Conservation (phyloP, 2,888 invertebrate genomes). For the Platypus cylindrus region DNA sequence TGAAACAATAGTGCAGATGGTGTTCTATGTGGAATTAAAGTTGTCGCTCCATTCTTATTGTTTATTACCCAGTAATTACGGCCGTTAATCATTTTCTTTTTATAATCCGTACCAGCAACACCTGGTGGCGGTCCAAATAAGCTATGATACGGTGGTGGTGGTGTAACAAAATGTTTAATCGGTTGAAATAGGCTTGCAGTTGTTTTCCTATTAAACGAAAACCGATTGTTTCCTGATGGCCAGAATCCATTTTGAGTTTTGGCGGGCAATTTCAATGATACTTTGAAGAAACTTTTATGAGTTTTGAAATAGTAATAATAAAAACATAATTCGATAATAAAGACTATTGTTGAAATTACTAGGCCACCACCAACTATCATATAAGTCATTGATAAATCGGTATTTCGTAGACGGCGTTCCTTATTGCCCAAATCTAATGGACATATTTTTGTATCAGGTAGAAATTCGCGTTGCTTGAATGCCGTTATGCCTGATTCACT, state of each 20-base stretch:
- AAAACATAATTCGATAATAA: slow-evolving; percentile 47
- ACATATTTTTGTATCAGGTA: slow-evolving; percentile 68
- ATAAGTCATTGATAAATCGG: slow-evolving; percentile 70
- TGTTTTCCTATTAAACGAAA: neutral
- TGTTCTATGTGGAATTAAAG: slow-evolving; percentile 58
- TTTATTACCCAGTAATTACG: slow-evolving; percentile 61
- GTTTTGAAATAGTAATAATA: slow-evolving; percentile 5
- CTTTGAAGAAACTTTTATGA: neutral
- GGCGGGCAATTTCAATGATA: too few relatives aligned
- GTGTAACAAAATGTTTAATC: slow-evolving; percentile 22
- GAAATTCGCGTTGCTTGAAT: slow-evolving; percentile 45
- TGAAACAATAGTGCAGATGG: slow-evolving; percentile 69
- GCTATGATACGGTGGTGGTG: slow-evolving; percentile 56
- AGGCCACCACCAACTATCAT: slow-evolving; percentile 61
- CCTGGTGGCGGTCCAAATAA: slow-evolving; percentile 34
- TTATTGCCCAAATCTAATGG: slow-evolving; percentile 69
- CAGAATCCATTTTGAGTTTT: too few relatives aligned
- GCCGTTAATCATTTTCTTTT: slow-evolving; percentile 54
- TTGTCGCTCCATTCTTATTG: slow-evolving; percentile 45
- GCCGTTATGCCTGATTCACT: slow-evolving; percentile 67
- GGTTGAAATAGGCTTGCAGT: slow-evolving; percentile 1
- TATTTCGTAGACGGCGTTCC: slow-evolving; percentile 62
- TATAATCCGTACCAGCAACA: slow-evolving; percentile 26
- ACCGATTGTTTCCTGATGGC: neutral
- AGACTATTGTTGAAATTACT: slow-evolving; percentile 48